Conservation (phyloP, 2,797 vertebrate species). For the Gambusia yucatana region DNA sequence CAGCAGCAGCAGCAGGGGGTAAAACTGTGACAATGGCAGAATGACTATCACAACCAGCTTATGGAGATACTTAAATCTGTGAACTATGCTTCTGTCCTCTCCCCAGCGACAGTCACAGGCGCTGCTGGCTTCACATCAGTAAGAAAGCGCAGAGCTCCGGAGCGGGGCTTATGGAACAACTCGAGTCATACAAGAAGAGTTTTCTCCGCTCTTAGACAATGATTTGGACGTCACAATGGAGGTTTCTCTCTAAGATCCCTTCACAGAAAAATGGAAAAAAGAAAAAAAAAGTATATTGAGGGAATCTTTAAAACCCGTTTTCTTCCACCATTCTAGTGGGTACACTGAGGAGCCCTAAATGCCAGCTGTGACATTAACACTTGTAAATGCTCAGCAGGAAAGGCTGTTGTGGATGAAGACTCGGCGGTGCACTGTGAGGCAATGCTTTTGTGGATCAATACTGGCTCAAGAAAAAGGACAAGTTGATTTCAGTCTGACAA, state of each 20-base stretch:
- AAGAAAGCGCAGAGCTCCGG: constrained; percentile 18
- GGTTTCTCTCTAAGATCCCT: constrained; percentile 14
- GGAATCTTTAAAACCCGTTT: constrained; percentile 12
- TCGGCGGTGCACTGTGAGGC: constrained; percentile 40
- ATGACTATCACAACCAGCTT: constrained; percentile 53
- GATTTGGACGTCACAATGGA: constrained; percentile 8
- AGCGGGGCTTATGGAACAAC: constrained; percentile 22
- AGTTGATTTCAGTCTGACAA: constrained; percentile 67
- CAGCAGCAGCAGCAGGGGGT: constrained; percentile 55
- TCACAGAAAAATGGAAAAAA: too few species aligned
- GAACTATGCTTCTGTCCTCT: constrained; percentile 40
- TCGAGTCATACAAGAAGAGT: constrained; percentile 20
- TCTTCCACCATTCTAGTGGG: constrained; percentile 24
- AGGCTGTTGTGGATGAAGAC: constrained; percentile 42
- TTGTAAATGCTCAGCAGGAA: constrained; percentile 60
- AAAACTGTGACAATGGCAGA: constrained; percentile 59
- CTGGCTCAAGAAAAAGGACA: constrained; percentile 59
- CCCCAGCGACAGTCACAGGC: constrained; percentile 17
- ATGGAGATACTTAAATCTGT: constrained; percentile 54
- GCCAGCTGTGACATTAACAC: constrained; percentile 56
- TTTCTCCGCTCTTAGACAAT: constrained; percentile 30
- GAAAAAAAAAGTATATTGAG: background rate
- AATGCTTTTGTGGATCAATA: constrained; percentile 65
- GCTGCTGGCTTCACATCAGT: constrained; percentile 26
- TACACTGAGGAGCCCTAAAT: constrained; percentile 44